Conservation (phyloP, 2,888 invertebrate genomes). For the Thumatha senex region DNA sequence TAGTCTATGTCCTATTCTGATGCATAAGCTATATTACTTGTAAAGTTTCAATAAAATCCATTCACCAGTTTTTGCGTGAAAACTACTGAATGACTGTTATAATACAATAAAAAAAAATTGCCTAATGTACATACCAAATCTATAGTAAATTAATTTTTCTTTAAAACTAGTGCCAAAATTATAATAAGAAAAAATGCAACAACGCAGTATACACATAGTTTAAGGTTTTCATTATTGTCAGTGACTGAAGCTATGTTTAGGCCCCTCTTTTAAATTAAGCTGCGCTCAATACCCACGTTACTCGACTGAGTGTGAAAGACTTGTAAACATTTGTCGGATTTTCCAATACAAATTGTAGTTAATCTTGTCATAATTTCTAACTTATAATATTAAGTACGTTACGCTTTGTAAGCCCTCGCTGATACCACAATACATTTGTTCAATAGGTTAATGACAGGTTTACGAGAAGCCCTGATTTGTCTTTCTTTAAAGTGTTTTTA, state of each 20-base stretch:
- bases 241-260: slow-evolving; percentile 33
- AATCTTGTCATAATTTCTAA: slow-evolving; percentile 27
- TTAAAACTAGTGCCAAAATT: no score
- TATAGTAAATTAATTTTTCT: no score
- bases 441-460: slow-evolving; percentile 41
- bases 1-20: no score
- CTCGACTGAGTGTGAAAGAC: slow-evolving; percentile 26
- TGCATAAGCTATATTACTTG: no score
- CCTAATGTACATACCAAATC: no score
- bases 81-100: no score
- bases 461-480: slow-evolving; percentile 59
- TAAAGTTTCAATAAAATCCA: no score
- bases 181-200: no score
- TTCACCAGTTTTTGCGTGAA: no score
- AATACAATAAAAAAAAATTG: no score
- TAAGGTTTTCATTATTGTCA: not conserved
- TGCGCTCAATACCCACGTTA: slow-evolving; percentile 26
- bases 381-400: slow-evolving; percentile 11
- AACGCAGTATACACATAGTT: not conserved
- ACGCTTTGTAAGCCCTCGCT: slow-evolving; percentile 5
- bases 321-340: slow-evolving; percentile 33
- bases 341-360: slow-evolving; percentile 17
- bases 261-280: slow-evolving; percentile 25
- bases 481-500: slow-evolving; percentile 56
- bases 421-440: slow-evolving; percentile 29